phyloP scores from a whole-genome alignment of 2,113 vertebrate species.

The Epinephelus lanceolatus region DNA sequence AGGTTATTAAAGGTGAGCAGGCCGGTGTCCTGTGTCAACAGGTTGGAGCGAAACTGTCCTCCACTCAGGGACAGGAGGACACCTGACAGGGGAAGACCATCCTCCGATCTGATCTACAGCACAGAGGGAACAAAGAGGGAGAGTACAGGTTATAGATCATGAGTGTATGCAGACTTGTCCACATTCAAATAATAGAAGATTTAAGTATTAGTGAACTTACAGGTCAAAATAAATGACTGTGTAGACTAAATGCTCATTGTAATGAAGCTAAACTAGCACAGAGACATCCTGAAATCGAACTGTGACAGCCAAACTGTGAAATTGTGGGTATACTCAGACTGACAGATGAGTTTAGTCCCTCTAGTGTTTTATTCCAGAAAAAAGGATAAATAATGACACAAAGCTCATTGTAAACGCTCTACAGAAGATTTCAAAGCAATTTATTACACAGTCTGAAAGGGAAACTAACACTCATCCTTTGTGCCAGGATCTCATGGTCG shows the following conservation, averaged over 20 bases:
- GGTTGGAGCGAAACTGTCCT: slow-evolving; percentile 95
- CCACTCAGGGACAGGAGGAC: slow-evolving; percentile 97
- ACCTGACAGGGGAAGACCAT: slow-evolving; percentile 91
- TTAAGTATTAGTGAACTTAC: too few relatives aligned
- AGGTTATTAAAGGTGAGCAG: slow-evolving; percentile 95
- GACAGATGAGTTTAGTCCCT: slow-evolving; percentile 14
- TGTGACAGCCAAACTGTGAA: neutral
- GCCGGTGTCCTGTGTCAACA: slow-evolving; percentile 95
- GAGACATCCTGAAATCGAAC: neutral
- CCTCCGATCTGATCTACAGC: slow-evolving; percentile 92
- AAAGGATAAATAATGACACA: slow-evolving; percentile 29
- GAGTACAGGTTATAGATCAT: neutral
- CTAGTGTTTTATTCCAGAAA: slow-evolving; percentile 1
- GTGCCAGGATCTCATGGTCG: slow-evolving; percentile 29
- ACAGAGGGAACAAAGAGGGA: neutral
- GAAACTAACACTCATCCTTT: slow-evolving; percentile 37
- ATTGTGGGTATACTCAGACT: neutral
- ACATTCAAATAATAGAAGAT: neutral
- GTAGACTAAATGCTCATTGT: neutral
- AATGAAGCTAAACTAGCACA: neutral
- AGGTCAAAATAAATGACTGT: neutral
- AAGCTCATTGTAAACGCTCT: neutral
- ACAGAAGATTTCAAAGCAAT: slow-evolving; percentile 36
- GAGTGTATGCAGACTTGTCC: neutral
- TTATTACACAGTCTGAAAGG: slow-evolving; percentile 33